Conservation (phyloP, 2,888 invertebrate genomes). For the Clepsis dumicolana region DNA sequence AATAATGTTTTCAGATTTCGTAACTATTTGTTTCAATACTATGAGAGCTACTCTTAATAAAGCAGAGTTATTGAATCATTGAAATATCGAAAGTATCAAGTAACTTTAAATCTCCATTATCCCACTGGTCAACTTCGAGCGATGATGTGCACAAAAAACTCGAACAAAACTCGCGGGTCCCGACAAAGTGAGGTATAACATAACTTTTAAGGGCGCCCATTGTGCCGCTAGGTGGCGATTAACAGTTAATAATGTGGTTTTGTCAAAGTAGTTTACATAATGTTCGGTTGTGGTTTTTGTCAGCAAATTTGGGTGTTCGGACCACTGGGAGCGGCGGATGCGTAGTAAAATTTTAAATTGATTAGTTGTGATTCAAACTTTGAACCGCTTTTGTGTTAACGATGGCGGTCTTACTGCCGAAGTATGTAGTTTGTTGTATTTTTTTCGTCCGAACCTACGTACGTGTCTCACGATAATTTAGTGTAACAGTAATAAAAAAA, state of each 20-base stretch:
- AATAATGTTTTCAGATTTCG: too few relatives aligned
- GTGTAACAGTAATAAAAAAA: too few relatives aligned
- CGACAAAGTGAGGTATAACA: conserved; percentile 44
- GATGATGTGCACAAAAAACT: conserved; percentile 69
- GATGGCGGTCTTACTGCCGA: background rate
- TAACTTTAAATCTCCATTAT: conserved; percentile 41
- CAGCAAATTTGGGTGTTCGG: conserved; percentile 25
- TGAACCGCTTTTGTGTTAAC: conserved; percentile 5
- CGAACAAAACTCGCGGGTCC: conserved; percentile 52
- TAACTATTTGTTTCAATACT: too few relatives aligned
- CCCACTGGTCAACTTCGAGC: conserved; percentile 65
- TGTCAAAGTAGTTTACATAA: conserved; percentile 50
- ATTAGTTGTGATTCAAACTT: conserved; percentile 18
- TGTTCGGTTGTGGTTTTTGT: conserved; percentile 37
- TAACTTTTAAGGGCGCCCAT: conserved; percentile 51
- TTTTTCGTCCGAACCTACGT: too few relatives aligned
- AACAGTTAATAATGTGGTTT: conserved; percentile 70
- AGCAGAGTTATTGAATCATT: background rate
- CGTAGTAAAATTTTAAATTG: conserved; percentile 28
- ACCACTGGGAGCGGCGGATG: conserved; percentile 13
- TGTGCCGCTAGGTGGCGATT: conserved; percentile 62
- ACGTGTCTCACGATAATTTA: too few relatives aligned
- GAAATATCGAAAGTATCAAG: conserved; percentile 47
- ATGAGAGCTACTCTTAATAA: background rate
- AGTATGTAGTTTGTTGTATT: background rate